Evolutionary conservation across 2,797 vertebrate species (phyloP).

Genomic region (Trachops cirrhosus): DNA sequence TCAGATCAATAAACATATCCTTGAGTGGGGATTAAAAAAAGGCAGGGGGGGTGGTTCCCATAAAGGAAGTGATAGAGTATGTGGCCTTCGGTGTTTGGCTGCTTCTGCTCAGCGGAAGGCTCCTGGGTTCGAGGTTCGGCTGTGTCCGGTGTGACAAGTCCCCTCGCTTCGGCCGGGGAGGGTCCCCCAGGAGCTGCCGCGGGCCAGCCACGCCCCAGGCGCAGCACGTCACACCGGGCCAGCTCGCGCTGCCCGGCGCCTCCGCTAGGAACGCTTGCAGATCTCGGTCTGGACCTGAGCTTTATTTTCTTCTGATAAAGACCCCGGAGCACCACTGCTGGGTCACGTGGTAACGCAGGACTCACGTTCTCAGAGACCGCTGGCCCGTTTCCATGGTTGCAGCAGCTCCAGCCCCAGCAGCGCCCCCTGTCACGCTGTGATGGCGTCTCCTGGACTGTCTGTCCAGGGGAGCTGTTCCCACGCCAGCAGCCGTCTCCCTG

Average conservation of each 20-base stretch:
- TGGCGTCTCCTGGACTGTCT: not conserved
- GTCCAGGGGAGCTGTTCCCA: too few species aligned
- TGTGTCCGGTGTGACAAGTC: too few species aligned
- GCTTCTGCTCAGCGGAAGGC: not conserved
- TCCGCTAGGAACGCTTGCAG: not conserved
- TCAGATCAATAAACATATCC: not conserved
- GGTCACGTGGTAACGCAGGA: rapidly evolving
- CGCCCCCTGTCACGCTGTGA: too few species aligned
- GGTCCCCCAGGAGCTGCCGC: rapidly evolving
- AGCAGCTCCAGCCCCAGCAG: not conserved
- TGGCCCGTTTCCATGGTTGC: not conserved
- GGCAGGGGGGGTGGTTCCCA: too few species aligned
- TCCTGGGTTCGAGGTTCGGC: not conserved
- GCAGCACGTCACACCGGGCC: too few species aligned
- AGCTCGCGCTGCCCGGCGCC: too few species aligned
- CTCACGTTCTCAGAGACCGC: too few species aligned
- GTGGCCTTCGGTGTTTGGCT: not conserved
- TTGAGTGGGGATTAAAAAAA: not conserved
- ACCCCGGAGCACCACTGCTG: not conserved
- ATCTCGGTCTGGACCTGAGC: not conserved
- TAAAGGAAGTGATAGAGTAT: not conserved
- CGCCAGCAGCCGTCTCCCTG: not conserved
- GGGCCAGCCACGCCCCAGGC: too few species aligned
- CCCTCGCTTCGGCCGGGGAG: not conserved
- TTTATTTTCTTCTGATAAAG: not conserved